Evolutionary conservation across 2,888 invertebrate genomes (phyloP), one percentile per base, ranked within the genome.

Genomic region (Agrypnus murinus): DNA sequence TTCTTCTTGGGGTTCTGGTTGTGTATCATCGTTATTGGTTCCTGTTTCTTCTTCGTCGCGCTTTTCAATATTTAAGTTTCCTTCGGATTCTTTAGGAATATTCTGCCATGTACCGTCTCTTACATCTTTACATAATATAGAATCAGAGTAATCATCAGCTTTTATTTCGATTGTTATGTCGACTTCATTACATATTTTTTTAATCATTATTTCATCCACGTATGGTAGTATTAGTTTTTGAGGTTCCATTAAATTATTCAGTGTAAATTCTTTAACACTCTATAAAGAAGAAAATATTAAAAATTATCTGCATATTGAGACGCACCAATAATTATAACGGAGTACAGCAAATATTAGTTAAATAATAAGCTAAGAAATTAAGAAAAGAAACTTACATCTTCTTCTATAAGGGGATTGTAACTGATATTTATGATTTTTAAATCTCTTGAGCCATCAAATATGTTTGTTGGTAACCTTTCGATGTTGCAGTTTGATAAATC

Each of bases 401-500:
- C 77, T 60, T 50, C 34, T 25, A 25, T 25, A 81, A 86, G 72
- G 80, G 78, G 78, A 84, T 87, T 72, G 78, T 75, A 71, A 81
- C 84, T 78, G 6, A 87, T 77, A 70, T 84, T 83, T 34, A 87
- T 77, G 9, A 76, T 77, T 31, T 79, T 81, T 53, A 87, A 77
- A 19, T 80, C 76, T 12, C 79, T 80, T 73, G 85, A 77, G 60
- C 84, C 85, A 19, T 74, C 74, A 71, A 87, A 86, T 9, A 84
- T 83, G 17, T 84, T 80, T 36, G 81, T 80, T 60, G 84, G 82
- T 38, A 87, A 59, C 53, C 81, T 75, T 0, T 79, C 79, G 77
- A 87, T 81, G 63, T 82, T 82, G 75, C 85, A 86, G 53, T 84
- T 81, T 4, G 82, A 82, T 66, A 87, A 80, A 50, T 81, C 79